phyloP scores from a whole-genome alignment of 2,113 vertebrate species.

The Agelaius phoeniceus region DNA sequence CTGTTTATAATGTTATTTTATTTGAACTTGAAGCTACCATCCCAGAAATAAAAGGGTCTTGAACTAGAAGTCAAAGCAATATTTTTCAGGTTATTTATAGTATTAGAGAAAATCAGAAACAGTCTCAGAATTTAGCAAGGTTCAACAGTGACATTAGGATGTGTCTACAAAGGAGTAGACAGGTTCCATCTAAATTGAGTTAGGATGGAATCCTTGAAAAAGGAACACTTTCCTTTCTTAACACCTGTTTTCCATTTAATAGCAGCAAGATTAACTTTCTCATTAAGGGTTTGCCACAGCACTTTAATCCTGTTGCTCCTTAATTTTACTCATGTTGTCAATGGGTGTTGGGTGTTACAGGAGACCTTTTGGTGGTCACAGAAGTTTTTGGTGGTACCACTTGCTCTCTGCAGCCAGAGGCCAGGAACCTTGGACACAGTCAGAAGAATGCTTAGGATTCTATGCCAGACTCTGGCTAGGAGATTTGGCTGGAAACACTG shows the following conservation, averaged over 20 bases:
- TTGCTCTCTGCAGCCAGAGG: neutral
- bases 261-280: neutral
- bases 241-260: neutral
- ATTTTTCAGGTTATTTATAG: neutral
- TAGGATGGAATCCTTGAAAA: neutral
- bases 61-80: neutral
- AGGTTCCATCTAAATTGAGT: neutral
- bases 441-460: neutral
- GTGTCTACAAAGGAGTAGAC: neutral
- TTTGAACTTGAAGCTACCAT: neutral
- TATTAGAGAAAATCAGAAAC: neutral
- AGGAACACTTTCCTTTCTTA: neutral
- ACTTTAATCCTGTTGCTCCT: neutral
- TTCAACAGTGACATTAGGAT: neutral
- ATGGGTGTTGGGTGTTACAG: neutral
- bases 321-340: neutral
- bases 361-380: neutral
- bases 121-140: neutral
- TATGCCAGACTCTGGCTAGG: neutral
- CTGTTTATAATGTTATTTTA: neutral
- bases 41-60: neutral
- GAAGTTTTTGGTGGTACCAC: neutral
- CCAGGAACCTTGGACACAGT: neutral
- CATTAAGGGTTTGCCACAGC: neutral
- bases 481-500: accelerated